phyloP scores from a whole-genome alignment of 2,888 invertebrate genomes.

The Caenorhabditis doughertyi region DNA sequence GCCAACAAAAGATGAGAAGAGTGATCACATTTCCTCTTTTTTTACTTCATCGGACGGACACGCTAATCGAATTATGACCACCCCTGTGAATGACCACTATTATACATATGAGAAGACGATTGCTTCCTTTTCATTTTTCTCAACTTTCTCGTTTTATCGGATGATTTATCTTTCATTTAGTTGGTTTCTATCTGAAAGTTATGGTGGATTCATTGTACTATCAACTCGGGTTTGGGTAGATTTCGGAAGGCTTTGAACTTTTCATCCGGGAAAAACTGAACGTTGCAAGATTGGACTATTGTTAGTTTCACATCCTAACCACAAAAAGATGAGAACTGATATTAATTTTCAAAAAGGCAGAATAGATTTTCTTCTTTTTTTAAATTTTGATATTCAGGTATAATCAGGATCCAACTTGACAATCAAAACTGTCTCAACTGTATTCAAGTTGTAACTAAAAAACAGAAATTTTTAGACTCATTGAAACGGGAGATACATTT shows the following conservation, averaged over 20 bases:
- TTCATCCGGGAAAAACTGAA: too few relatives aligned
- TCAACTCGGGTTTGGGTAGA: too few relatives aligned
- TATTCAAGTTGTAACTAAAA: neutral
- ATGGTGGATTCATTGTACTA: too few relatives aligned
- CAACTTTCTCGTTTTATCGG: constrained; percentile 28
- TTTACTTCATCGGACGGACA: constrained; percentile 10
- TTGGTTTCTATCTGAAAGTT: neutral
- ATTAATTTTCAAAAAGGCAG: too few relatives aligned
- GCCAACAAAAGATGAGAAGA: constrained; percentile 26
- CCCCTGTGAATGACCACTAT: constrained; percentile 37
- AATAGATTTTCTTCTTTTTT: too few relatives aligned
- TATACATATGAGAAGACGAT: neutral
- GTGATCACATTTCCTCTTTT: constrained; percentile 48
- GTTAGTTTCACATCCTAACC: too few relatives aligned
- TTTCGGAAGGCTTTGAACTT: too few relatives aligned
- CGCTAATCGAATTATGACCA: constrained; percentile 61
- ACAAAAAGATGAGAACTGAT: too few relatives aligned
- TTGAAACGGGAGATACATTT: too few relatives aligned
- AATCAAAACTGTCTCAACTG: neutral
- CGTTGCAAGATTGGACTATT: too few relatives aligned
- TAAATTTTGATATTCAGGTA: neutral
- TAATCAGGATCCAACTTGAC: too few relatives aligned
- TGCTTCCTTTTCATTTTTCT: neutral
- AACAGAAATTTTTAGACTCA: neutral
- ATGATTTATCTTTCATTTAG: constrained; percentile 31